Percentiles rank a stretch among this genome's conserved stretches.
Conservation (phyloP, 2,888 invertebrate species). For the Heterodera filipjevi region DNA sequence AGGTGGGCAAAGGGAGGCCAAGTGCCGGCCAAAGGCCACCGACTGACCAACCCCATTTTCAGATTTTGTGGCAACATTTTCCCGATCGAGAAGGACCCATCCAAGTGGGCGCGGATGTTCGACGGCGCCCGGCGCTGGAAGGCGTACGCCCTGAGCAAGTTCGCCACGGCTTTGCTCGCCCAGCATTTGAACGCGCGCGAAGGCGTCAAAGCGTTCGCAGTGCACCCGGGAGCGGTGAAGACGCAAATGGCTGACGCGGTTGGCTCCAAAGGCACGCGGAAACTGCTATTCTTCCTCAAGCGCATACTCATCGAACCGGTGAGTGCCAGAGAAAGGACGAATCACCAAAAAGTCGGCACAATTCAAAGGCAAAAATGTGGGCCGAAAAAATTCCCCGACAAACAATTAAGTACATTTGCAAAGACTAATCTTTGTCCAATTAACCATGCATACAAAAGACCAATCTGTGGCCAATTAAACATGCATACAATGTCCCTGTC, state of each 20-base stretch:
- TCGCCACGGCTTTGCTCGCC: slow-evolving; percentile 41
- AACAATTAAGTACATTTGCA: background rate
- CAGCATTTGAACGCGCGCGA: slow-evolving; percentile 30
- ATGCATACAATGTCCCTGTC: background rate
- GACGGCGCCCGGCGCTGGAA: slow-evolving; percentile 33
- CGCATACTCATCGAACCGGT: slow-evolving; percentile 25
- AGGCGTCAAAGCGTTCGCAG: slow-evolving; percentile 36
- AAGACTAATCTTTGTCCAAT: background rate
- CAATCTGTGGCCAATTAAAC: background rate
- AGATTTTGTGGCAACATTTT: slow-evolving; percentile 33
- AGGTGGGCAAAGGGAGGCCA: background rate
- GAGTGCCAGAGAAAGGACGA: slow-evolving; percentile 7
- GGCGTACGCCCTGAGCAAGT: slow-evolving; percentile 38
- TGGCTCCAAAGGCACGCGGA: background rate
- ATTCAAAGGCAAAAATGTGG: background rate
- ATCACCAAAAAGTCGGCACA: background rate
- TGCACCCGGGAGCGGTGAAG: slow-evolving; percentile 40
- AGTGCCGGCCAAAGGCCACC: background rate
- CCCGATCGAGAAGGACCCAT: slow-evolving; percentile 17
- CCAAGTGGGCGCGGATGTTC: slow-evolving; percentile 38
- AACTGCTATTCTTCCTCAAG: slow-evolving; percentile 28
- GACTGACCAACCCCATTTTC: background rate
- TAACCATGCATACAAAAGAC: background rate
- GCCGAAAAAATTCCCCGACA: background rate
- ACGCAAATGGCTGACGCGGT: slow-evolving; percentile 27